Evolutionary conservation across 2,113 vertebrate species (phyloP), one percentile per base, ranked within the genome.

Genomic region (Sialia sialis): DNA sequence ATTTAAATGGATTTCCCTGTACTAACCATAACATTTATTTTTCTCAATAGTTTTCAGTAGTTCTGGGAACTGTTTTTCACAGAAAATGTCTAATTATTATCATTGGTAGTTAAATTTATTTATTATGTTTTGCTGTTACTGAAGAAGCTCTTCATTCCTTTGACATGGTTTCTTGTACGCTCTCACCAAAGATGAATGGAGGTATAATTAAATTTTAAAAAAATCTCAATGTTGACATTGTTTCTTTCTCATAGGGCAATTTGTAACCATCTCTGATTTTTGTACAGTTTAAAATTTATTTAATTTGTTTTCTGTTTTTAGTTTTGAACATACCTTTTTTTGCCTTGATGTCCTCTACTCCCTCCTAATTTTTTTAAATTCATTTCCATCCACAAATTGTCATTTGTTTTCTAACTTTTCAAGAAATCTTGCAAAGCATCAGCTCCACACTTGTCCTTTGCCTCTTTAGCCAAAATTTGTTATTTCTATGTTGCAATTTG

Each of bases 61-160:
- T 93, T 94, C 93, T 97, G 94, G 93, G 93, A 93, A 97, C 85
- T 95, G 78, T 88, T 97, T 95, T 91, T 88, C 91, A 80, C 82
- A 80, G 75, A 94, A 94, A 94, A 85, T 55, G 85, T 83, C 95
- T 95, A 85, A 93, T 95, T 95, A 96, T 95, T 95, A 90, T 91
- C 59, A 89, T 59, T 87, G 59, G 75, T 81, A 94, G 88, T 95
- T 82, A 91, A 94, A 94, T 83, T 93, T 91, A 94, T 95, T 95
- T 94, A 89, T 93, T 94, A 32, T 86, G 85, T 59, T 93, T 90
- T 95, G 75, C 79, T 70, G 26, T 79, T 73, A 69, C 89, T 74
- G 82, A 52, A 95, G 81, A 59, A 90, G n/a, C 11, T 87, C 90
- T 83, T 87, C 91, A 66, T 80, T 38, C 46, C 59, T 93, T 66